Evolutionary conservation across 2,888 invertebrate genomes (phyloP).

Genomic region (Caenorhabditis uteleia): DNA sequence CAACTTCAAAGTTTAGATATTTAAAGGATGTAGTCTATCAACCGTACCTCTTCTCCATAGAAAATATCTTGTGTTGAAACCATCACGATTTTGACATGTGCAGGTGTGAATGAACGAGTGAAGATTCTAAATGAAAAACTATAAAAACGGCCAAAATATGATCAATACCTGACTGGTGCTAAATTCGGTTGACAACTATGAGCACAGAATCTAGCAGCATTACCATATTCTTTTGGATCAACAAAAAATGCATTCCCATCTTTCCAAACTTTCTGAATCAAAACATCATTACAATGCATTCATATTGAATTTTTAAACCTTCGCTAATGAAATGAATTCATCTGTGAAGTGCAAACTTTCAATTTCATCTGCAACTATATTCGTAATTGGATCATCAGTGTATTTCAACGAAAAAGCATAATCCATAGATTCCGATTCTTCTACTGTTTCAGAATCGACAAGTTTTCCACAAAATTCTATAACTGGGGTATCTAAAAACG

Average conservation of each 20-base stretch:
- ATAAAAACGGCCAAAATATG: too few species aligned
- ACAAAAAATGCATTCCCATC: too few species aligned
- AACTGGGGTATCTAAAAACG: slow-evolving; percentile 11
- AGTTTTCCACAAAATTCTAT: slow-evolving; percentile 16
- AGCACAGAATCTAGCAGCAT: slow-evolving; percentile 5
- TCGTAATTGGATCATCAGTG: background rate
- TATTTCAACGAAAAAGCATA: too few species aligned
- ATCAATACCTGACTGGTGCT: too few species aligned
- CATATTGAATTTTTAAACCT: too few species aligned
- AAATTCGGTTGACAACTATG: slow-evolving; percentile 13
- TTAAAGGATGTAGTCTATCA: background rate
- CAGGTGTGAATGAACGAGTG: slow-evolving; percentile 10
- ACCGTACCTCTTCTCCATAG: slow-evolving; percentile 11
- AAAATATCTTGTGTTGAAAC: slow-evolving; percentile 12
- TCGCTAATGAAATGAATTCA: too few species aligned
- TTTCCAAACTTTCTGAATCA: too few species aligned
- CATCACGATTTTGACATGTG: slow-evolving; percentile 7
- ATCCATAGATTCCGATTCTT: background rate
- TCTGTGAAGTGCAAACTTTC: too few species aligned
- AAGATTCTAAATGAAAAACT: slow-evolving; percentile 12
- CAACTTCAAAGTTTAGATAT: slow-evolving; percentile 6
- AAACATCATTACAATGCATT: too few species aligned
- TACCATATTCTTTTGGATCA: slow-evolving; percentile 13
- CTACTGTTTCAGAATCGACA: background rate
- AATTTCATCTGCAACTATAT: too few species aligned